Evolutionary conservation across 2,113 vertebrate genomes (phyloP).

Genomic region (Ibidorhyncha struthersii): DNA sequence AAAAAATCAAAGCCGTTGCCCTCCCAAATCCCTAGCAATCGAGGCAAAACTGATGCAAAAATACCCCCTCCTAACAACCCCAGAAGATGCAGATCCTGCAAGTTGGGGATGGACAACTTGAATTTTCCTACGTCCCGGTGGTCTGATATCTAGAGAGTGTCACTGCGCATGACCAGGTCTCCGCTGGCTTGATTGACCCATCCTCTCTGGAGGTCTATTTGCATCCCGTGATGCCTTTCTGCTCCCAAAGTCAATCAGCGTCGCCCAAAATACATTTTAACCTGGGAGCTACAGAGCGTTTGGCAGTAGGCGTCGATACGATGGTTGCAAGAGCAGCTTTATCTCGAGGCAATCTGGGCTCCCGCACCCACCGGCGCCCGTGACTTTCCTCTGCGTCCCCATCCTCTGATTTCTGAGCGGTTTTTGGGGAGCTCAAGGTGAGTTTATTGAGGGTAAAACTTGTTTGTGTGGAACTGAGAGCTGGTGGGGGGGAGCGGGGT

Average conservation of each 20-base stretch:
- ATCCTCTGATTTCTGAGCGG: fast-evolving
- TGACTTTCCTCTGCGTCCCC: not conserved
- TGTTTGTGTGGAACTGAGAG: not conserved
- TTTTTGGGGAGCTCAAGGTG: not conserved
- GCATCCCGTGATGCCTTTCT: constrained; percentile 4
- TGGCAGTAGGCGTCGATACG: not conserved
- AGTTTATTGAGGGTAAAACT: not conserved
- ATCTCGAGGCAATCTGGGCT: not conserved
- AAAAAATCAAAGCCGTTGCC: not conserved
- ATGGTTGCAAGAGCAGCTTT: constrained; percentile 8
- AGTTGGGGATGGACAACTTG: fast-evolving
- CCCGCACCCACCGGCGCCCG: not conserved
- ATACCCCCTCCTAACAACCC: fast-evolving
- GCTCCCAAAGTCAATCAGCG: constrained; percentile 11
- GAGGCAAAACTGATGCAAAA: fast-evolving
- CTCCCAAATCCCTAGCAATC: fast-evolving
- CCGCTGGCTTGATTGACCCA: not conserved
- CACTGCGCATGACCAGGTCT: fast-evolving
- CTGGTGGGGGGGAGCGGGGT: not conserved
- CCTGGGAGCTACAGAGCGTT: not conserved
- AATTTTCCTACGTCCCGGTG: fast-evolving
- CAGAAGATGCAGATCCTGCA: not conserved
- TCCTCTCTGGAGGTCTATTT: not conserved
- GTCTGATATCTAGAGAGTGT: too few relatives aligned
- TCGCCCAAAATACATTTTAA: constrained; percentile 6